Conservation (phyloP, 2,113 vertebrate species). For the Onychostruthus taczanowskii region DNA sequence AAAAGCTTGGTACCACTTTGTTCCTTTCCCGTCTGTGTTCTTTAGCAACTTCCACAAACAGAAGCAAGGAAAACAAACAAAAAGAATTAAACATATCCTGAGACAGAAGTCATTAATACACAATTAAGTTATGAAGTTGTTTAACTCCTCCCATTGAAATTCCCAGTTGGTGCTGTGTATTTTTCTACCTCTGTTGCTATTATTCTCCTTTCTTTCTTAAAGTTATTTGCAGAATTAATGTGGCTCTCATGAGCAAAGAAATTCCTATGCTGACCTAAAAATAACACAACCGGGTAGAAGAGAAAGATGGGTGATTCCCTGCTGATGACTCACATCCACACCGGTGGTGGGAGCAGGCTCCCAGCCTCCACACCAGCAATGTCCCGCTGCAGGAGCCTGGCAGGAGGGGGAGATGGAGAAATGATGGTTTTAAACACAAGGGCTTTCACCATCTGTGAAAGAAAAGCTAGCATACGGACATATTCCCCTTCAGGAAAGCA, state of each 20-base stretch:
- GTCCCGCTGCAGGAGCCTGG: background rate
- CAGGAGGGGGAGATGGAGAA: background rate
- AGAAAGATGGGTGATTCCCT: background rate
- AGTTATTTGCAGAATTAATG: background rate
- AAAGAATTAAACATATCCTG: background rate
- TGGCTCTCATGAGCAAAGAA: background rate
- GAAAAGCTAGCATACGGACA: background rate
- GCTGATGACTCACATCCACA: background rate
- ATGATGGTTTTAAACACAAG: background rate
- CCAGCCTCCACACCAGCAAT: background rate
- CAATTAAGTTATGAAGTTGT: background rate
- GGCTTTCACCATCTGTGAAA: background rate
- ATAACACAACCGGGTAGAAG: background rate
- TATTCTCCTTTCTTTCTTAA: background rate
- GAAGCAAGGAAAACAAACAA: background rate
- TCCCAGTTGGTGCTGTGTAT: rapidly evolving
- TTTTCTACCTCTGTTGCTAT: background rate
- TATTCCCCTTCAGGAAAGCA: slow-evolving; percentile 13
- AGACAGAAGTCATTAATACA: background rate
- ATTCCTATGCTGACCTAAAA: background rate
- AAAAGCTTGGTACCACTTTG: background rate
- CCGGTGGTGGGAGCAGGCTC: background rate
- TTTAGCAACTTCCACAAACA: background rate
- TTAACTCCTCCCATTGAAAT: background rate
- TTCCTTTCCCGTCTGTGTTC: background rate